These are phyloP conservation scores for Drosophila vallismaia DNA, from an alignment of 2,888 invertebrate genomes.

Conservation along the genomic window DNA sequence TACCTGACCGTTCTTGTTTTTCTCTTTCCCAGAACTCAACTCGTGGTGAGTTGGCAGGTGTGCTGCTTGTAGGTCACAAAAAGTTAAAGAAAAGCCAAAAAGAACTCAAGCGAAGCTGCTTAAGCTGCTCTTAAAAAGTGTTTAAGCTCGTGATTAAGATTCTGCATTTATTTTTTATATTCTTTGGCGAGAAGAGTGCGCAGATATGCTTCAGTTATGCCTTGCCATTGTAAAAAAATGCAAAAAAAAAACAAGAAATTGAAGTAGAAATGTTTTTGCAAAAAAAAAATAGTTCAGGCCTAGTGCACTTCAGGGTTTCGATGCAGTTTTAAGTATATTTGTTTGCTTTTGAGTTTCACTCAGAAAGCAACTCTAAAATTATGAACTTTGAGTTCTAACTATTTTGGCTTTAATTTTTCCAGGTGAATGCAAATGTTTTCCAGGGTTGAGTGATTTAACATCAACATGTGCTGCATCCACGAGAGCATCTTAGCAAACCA, in stretches of 20 bases:
- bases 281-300: slow-evolving; percentile 63
- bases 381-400: no score
- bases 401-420: no score
- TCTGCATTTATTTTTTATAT: slow-evolving; percentile 30
- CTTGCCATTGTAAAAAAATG: slow-evolving; percentile 26
- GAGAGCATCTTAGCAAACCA: slow-evolving; percentile 14
- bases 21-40: slow-evolving; percentile 35
- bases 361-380: background rate
- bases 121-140: slow-evolving; percentile 28
- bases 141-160: slow-evolving; percentile 25
- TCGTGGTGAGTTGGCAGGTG: slow-evolving; percentile 39
- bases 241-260: slow-evolving; percentile 1
- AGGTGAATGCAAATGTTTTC: background rate
- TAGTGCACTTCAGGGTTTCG: slow-evolving; percentile 64
- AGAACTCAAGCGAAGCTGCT: slow-evolving; percentile 27
- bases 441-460: background rate
- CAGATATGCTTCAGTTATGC: slow-evolving; percentile 43
- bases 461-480: background rate
- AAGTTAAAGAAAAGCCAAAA: slow-evolving; percentile 17
- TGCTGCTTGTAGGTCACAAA: slow-evolving; percentile 45
- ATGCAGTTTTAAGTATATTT: slow-evolving; percentile 41
- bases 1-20: background rate
- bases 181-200: slow-evolving; percentile 13
- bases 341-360: slow-evolving; percentile 6
- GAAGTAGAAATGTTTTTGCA: slow-evolving; percentile 3